A percentile compares a stretch with the other conserved stretches of the same genome.
phyloP scores from a whole-genome alignment of 2,888 invertebrate genomes.

The Euplagia quadripunctaria region DNA sequence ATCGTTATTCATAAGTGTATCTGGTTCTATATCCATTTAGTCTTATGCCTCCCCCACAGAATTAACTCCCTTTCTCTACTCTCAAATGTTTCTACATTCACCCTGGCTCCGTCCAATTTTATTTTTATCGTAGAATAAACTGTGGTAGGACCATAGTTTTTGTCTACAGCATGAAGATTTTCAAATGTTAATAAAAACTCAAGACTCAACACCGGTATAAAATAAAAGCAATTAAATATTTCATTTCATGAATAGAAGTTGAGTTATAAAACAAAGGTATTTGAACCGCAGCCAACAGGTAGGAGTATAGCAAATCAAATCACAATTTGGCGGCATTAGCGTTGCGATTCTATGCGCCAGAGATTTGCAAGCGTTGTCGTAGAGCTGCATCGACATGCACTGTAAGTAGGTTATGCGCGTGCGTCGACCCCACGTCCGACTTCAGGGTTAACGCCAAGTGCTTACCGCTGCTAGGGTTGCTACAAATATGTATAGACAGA shows the following conservation, averaged over 20 bases:
- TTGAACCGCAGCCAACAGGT: conserved; percentile 57
- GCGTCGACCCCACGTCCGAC: conserved; percentile 82
- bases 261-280: conserved; percentile 45
- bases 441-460: conserved; percentile 80
- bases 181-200: too few species aligned
- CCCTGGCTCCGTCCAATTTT: not conserved
- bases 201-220: too few species aligned
- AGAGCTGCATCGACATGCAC: conserved; percentile 70
- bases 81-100: not conserved
- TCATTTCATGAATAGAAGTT: too few species aligned
- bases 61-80: not conserved
- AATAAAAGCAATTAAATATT: too few species aligned
- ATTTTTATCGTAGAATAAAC: not conserved
- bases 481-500: not conserved
- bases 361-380: conserved; percentile 79
- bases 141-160: too few species aligned
- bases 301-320: conserved; percentile 52
- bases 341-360: conserved; percentile 57
- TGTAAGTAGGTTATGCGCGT: conserved; percentile 82
- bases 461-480: conserved; percentile 55
- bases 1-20: not conserved
- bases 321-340: conserved; percentile 57
- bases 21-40: not conserved
- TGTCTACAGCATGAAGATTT: too few species aligned
- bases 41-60: too few species aligned